Base-by-base conservation (phyloP, 37 sponge, comb jelly and placozoan genomes). In the Aplysina aerophoba region DNA sequence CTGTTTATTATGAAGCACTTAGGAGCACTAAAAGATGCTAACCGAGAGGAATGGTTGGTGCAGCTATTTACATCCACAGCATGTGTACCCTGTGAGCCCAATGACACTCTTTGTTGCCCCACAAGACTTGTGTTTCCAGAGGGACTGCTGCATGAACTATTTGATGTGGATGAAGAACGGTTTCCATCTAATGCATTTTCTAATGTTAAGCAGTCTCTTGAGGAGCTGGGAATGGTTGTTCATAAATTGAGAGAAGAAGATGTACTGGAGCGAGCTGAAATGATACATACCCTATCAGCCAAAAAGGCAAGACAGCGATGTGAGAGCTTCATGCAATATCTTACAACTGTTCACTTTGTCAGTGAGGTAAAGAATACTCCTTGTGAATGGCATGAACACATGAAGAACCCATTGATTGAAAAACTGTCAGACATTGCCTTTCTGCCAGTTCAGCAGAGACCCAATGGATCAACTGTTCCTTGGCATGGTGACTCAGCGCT, bases 111-210 rank as follows among this genome's bases (percentile, higher is more conserved):
- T 4, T 44, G 20, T 35, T 25, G 5, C 13, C 85, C 87, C 2
- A 15, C 17, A 37, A 55, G 79, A 15, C 33, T 91, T 5, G 84
- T 91, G 40, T 68, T 84, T 65, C 40, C 80, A 73, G 27, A 17
- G 21, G 24, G 79, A 31, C 80, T 30, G 4, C 69, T 91, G 8
- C 63, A n/a, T 19, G 8, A n/a, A 0, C 59, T 91, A 3, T 91
- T 84, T 79, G 65, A 69, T 67, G 38, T 54, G 12, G 38, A 20
- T 38, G 91, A 91, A 24, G 91, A 71, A 65, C 65, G 84, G 17
- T 91, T 91, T 79, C 91, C 91, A 22, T 72, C 33, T 6, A 66
- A 87, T 0, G n/a, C 12, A 24, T 71, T 87, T 22, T 5, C 74
- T 28, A 19, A 81, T 35, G 66, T 15, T 0, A 19, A 58, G 60